These are phyloP conservation scores for Cladopsammia gracilis DNA, from an alignment of 64 coral and sea anemone species.

Conservation along the genomic window DNA sequence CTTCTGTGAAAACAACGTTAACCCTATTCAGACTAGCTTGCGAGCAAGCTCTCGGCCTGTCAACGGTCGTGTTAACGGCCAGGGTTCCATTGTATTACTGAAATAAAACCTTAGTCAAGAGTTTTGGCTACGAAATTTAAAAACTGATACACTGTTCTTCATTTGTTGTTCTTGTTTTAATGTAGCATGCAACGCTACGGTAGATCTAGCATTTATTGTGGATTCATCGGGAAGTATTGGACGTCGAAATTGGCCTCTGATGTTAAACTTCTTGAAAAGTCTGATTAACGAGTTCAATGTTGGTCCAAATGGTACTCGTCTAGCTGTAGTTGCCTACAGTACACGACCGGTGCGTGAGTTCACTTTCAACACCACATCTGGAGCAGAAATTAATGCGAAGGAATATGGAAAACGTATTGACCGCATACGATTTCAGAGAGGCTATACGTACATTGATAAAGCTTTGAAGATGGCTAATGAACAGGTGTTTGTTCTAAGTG, in stretches of 20 bases:
- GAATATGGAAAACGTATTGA: not conserved
- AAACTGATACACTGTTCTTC: too few relatives aligned
- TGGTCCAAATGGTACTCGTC: constrained; percentile 12
- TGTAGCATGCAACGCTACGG: not conserved
- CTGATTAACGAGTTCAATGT: not conserved
- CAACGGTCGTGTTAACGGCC: too few relatives aligned
- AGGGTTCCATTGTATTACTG: too few relatives aligned
- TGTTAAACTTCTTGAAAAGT: constrained; percentile 23
- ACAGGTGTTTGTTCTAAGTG: constrained; percentile 19
- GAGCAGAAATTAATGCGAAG: too few relatives aligned
- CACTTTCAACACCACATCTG: constrained; percentile 30
- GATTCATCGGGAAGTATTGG: constrained; percentile 66
- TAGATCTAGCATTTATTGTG: constrained; percentile 45
- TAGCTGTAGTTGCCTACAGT: constrained; percentile 47
- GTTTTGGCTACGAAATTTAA: too few relatives aligned
- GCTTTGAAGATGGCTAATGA: constrained; percentile 16
- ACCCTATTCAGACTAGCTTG: too few relatives aligned
- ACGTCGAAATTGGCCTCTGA: not conserved
- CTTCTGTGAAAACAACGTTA: too few relatives aligned
- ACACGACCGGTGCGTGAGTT: not conserved
- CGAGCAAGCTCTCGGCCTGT: too few relatives aligned
- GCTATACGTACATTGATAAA: constrained; percentile 37
- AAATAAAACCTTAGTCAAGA: too few relatives aligned
- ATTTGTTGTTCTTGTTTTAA: too few relatives aligned
- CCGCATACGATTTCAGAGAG: constrained; percentile 1